Evolutionary conservation across 2,113 vertebrate genomes (phyloP), one percentile per base, ranked within the genome.

Genomic region (Monarcha castaneiventris): DNA sequence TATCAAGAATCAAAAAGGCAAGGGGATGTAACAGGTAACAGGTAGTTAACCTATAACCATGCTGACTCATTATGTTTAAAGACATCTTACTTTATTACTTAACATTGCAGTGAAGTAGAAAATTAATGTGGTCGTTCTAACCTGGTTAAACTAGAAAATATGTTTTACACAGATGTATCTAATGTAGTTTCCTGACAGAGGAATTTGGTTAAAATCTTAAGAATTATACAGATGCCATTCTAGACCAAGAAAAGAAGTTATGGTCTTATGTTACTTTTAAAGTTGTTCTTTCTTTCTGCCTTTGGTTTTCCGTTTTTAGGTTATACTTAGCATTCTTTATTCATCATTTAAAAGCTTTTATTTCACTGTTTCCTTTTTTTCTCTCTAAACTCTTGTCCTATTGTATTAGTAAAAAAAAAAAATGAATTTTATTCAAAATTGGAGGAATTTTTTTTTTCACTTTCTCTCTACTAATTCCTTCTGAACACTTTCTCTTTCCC

Each of bases 31-130:
- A 59, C 67, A 94, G 63, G 74, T 92, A 94, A 93, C 52, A 93
- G 74, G 71, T 96, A 96, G 81, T 97, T 98, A 97, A 97, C 82
- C 87, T 44, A 72, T 67, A 97, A 97, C 81, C 95, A 93, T 95
- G 84, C 48, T 97, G 90, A 97, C 96, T 96, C 96, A 96, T 94
- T 97, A 95, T 96, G 94, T 97, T 97, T 97, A 84, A 86, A 96
- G 88, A 91, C 54, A 84, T 88, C 96, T 96, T 97, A 96, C 95
- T 97, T 91, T 96, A 85, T 97, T 98, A 95, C 96, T 98, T 98
- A 97, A 94, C 44, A n/a, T 97, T 97, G 86, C 96, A 97, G 73
- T 96, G 97, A 98, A 98, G 96, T 98, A 97, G 97, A 98, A 98
- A 98, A 98, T 97, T 73, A 96, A 97, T 96, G 77, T 97, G 89